A percentile compares a stretch with the other conserved stretches of the same genome.
phyloP scores from a whole-genome alignment of 2,797 vertebrate genomes.

The Toxotes lorentzi region DNA sequence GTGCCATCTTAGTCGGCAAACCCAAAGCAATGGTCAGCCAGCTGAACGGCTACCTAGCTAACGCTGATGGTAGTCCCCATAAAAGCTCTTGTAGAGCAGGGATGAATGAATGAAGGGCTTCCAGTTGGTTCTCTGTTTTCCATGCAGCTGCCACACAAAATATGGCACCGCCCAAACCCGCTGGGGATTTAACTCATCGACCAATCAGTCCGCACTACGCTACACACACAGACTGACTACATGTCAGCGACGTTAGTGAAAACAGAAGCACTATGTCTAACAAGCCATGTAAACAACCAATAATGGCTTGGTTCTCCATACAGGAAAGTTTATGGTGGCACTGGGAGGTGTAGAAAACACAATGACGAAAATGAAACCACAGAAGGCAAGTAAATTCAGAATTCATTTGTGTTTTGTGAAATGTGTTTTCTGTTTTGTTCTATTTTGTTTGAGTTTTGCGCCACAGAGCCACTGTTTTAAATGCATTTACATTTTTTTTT shows the following conservation, averaged over 20 bases:
- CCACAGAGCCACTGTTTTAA: too few relatives aligned
- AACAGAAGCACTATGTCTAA: neutral
- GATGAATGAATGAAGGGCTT: constrained; percentile 48
- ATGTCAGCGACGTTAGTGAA: neutral
- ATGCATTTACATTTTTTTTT: too few relatives aligned
- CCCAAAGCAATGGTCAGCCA: too few relatives aligned
- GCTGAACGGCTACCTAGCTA: neutral
- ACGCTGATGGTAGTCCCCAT: neutral
- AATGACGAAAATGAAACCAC: too few relatives aligned
- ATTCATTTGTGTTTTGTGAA: too few relatives aligned
- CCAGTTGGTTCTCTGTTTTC: constrained; percentile 50
- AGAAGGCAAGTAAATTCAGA: too few relatives aligned
- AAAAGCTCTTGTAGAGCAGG: neutral
- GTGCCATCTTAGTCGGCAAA: constrained; percentile 26
- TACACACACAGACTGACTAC: neutral
- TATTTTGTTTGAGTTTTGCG: too few relatives aligned
- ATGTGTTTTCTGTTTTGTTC: too few relatives aligned
- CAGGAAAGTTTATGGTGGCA: too few relatives aligned
- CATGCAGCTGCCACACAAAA: constrained; percentile 52
- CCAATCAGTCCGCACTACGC: constrained; percentile 59
- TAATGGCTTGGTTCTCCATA: neutral
- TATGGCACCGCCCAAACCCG: constrained; percentile 67
- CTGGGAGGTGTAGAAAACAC: too few relatives aligned
- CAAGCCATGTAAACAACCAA: neutral
- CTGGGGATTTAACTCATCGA: constrained; percentile 27